phyloP scores from a whole-genome alignment of 2,113 vertebrate genomes.

The Oreochromis tanganicae region DNA sequence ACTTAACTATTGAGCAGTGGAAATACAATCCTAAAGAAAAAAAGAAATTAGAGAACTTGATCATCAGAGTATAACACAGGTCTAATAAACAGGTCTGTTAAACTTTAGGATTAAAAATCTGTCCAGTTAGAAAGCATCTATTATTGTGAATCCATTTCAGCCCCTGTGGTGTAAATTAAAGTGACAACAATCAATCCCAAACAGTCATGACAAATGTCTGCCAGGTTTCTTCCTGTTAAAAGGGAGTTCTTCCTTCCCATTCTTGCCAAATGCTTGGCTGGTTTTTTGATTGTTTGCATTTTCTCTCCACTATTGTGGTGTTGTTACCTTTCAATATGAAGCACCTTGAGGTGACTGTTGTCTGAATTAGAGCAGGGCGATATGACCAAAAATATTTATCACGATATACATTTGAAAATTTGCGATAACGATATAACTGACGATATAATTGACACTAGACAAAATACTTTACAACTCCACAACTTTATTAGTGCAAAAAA shows the following conservation, averaged over 20 bases:
- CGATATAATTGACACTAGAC: no score
- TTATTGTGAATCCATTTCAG: neutral
- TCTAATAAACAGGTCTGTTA: neutral
- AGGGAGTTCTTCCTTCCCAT: neutral
- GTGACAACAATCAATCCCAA: neutral
- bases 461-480: no score
- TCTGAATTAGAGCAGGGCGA: no score
- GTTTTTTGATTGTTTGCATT: neutral
- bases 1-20: neutral
- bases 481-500: no score
- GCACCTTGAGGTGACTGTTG: neutral
- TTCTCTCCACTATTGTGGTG: neutral
- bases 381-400: no score
- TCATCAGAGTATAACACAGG: neutral
- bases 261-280: neutral
- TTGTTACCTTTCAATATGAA: neutral
- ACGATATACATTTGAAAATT: no score
- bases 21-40: neutral
- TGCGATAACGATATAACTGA: no score
- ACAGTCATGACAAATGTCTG: neutral
- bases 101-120: neutral
- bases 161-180: neutral
- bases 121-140: neutral
- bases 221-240: neutral
- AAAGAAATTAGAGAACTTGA: neutral